Base-by-base conservation (phyloP, 2,797 vertebrate genomes). In the Silurus lanzhouensis region DNA sequence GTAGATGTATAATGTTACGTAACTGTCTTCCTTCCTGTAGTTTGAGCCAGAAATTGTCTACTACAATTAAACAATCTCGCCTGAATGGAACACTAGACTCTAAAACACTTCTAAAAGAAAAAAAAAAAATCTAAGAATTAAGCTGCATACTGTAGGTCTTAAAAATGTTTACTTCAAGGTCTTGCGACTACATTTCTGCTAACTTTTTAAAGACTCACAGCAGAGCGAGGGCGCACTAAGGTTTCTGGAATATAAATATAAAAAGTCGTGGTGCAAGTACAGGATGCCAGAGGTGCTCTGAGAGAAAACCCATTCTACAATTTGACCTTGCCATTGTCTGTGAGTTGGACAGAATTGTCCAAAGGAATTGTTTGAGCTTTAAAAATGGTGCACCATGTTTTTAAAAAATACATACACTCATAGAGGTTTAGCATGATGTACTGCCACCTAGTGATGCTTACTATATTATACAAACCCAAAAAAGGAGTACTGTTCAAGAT, bases 271-370 rank as follows among this genome's bases (percentile, higher is more conserved):
- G 71, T 82, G 64, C 12, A 72, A 75, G 77, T 38, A 85, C 84
- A 89, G 89, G 87, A 88, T 86, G 84, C 67, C 44, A 83, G 61
- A 79, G 72, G 83, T 61, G 60, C 83, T 78, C 63, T 76, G 52
- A 74, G 72, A 71, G 85, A 86, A 86, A 85, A 72, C 75, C 74
- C 46, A 78, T 46, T 63, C 5, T 44, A 58, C 74, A 55, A 84
- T 90, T 79, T 91, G 82, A 91, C 89, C 87, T 89, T 87, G 85
- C 86, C 76, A 90, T 90, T 91, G 89, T 92, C 89, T 87, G 87
- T 81, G 86, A 86, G 78, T 83, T 84, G 72, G 86, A 84, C 86
- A 87, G 68, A 86, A 70, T 75, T 82, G 86, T 84, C 58, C 75
- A 81, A 83, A 77, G 76, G 84, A 86, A 87, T 83, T 87, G 84